These are phyloP conservation scores for Teleiodes luculella DNA, from an alignment of 2,888 invertebrate species.

Conservation along the genomic window DNA sequence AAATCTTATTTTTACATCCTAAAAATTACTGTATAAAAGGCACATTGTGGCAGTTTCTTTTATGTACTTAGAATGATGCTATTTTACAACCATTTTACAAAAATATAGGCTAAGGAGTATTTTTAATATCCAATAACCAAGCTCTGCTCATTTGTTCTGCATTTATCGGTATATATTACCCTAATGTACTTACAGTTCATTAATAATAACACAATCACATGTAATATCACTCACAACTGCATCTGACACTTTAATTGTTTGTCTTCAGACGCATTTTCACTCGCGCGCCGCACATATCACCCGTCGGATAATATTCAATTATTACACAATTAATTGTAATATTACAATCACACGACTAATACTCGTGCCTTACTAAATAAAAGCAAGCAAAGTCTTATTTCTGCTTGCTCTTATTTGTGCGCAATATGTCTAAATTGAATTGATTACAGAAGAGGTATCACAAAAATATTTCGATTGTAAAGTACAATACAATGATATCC, in stretches of 20 bases:
- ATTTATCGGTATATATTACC: conserved; percentile 24
- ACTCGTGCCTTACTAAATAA: conserved; percentile 35
- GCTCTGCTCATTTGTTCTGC: conserved; percentile 32
- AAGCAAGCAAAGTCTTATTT: conserved; percentile 47
- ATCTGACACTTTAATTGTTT: conserved; percentile 54
- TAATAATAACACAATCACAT: conserved; percentile 74
- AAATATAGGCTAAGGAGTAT: conserved; percentile 59
- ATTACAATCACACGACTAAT: conserved; percentile 11
- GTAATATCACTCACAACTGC: conserved; percentile 72
- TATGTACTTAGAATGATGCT: conserved; percentile 50
- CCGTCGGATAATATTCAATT: conserved; percentile 44
- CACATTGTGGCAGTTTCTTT: conserved; percentile 75
- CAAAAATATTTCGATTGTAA: conserved; percentile 3
- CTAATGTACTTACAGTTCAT: conserved; percentile 70
- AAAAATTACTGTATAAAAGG: conserved; percentile 67
- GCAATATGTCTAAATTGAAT: conserved; percentile 12
- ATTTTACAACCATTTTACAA: conserved; percentile 63
- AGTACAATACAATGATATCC: background rate
- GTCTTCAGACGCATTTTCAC: conserved; percentile 67
- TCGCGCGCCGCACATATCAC: conserved; percentile 44
- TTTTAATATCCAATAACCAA: conserved; percentile 44
- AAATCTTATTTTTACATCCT: conserved; percentile 40
- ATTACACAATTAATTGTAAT: conserved; percentile 9
- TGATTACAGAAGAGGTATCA: conserved; percentile 9
- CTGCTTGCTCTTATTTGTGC: conserved; percentile 52